A percentile compares a stretch with the other conserved stretches of the same genome.
These are phyloP conservation scores for Labrus mixtus DNA, from an alignment of 2,113 vertebrate genomes.

Conservation along the genomic window DNA sequence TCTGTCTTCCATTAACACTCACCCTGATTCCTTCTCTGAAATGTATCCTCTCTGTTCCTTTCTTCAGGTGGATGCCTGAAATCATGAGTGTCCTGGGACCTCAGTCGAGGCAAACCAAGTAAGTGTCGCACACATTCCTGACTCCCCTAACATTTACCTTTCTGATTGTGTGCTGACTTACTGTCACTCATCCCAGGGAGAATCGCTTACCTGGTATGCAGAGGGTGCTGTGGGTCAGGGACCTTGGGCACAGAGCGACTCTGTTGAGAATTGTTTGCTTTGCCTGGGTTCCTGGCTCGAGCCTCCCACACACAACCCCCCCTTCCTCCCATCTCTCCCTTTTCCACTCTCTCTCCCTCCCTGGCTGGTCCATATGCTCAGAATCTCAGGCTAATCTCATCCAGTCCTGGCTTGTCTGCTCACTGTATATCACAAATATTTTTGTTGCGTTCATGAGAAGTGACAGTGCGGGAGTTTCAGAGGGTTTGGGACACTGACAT, in stretches of 20 bases:
- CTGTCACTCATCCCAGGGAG: conserved; percentile 34
- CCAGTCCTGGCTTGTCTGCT: conserved; percentile 53
- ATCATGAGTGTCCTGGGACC: conserved; percentile 77
- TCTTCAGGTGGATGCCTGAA: conserved; percentile 80
- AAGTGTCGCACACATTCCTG: conserved; percentile 65
- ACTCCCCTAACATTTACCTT: conserved; percentile 47
- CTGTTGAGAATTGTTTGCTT: conserved; percentile 85
- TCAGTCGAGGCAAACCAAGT: conserved; percentile 75
- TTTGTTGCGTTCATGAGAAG: conserved; percentile 28
- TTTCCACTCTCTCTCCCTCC: conserved; percentile 60
- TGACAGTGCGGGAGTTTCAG: conserved; percentile 27
- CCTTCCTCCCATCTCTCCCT: conserved; percentile 21
- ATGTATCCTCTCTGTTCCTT: conserved; percentile 14
- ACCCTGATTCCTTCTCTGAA: background rate
- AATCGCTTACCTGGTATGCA: conserved; percentile 72
- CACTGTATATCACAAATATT: conserved; percentile 28
- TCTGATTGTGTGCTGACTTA: conserved; percentile 25
- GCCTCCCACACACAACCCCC: conserved; percentile 23
- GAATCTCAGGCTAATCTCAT: conserved; percentile 76
- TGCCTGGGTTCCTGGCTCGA: conserved; percentile 69
- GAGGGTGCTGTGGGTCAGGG: conserved; percentile 74
- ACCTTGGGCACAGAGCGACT: conserved; percentile 80
- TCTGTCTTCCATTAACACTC: background rate
- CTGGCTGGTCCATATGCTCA: conserved; percentile 72
- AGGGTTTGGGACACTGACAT: conserved; percentile 35